These are phyloP conservation scores for Cyphomyrus discorhynchus DNA, from an alignment of 2,113 vertebrate species.

Conservation along the genomic window DNA sequence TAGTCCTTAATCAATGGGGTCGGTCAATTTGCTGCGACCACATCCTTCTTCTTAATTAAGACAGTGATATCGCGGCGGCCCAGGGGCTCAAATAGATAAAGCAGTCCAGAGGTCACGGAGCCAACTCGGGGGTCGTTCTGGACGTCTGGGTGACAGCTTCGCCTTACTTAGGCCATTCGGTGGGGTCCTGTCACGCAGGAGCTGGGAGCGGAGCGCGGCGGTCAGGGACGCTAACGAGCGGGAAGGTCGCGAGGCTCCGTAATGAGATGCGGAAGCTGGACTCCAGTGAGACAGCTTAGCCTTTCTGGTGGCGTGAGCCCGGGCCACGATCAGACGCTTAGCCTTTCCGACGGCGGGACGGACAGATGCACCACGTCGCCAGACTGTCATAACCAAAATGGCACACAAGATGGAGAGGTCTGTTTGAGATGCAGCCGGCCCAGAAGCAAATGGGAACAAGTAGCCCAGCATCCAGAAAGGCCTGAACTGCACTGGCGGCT, in stretches of 20 bases:
- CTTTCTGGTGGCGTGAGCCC: conserved; percentile 33
- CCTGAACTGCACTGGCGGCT: not conserved
- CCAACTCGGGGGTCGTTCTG: conserved; percentile 18
- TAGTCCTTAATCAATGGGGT: conserved; percentile 84
- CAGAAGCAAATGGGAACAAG: conserved; percentile 51
- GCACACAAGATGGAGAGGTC: conserved; percentile 60
- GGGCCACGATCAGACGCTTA: conserved; percentile 74
- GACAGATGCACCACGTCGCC: conserved; percentile 74
- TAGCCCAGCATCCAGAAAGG: not conserved
- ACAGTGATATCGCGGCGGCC: conserved; percentile 81
- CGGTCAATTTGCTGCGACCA: conserved; percentile 81
- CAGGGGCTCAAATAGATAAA: conserved; percentile 75
- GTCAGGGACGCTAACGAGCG: conserved; percentile 73
- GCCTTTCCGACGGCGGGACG: conserved; percentile 59
- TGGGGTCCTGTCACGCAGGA: conserved; percentile 71
- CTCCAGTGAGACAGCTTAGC: not conserved
- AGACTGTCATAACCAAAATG: conserved; percentile 74
- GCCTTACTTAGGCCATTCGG: conserved; percentile 32
- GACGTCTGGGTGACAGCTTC: conserved; percentile 50
- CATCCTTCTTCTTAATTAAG: conserved; percentile 91
- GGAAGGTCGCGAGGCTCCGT: conserved; percentile 73
- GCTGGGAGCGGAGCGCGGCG: conserved; percentile 66
- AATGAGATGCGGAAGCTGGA: conserved; percentile 66
- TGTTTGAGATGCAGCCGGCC: conserved; percentile 67
- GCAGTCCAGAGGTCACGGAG: conserved; percentile 76